These are phyloP conservation scores for Gymnobelideus leadbeateri DNA, from an alignment of 2,113 vertebrate genomes.

Conservation along the genomic window DNA sequence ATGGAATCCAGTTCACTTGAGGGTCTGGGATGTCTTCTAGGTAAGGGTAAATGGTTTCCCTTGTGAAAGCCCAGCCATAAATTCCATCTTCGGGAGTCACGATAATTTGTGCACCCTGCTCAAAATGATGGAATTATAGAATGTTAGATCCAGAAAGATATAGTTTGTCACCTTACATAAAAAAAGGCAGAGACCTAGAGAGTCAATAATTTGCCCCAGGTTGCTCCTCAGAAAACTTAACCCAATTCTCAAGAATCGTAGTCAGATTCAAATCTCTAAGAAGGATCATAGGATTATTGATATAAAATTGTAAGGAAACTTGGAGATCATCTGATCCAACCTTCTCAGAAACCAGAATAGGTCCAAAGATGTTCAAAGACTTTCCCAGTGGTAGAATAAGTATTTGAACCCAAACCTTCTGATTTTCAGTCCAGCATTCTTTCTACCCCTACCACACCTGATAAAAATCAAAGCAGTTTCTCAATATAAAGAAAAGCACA, in stretches of 20 bases:
- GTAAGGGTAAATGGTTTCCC: conserved; percentile 76
- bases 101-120: conserved; percentile 72
- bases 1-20: conserved; percentile 73
- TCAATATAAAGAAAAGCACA: not conserved
- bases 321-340: not conserved
- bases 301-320: not conserved
- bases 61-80: conserved; percentile 77
- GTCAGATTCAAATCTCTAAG: not conserved
- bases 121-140: not conserved
- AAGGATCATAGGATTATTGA: not conserved
- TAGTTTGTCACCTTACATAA: not conserved
- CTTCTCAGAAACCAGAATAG: not conserved
- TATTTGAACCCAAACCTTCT: not conserved
- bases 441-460: not conserved
- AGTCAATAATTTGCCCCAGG: not conserved
- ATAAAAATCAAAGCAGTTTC: not conserved
- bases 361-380: not conserved
- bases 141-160: not conserved
- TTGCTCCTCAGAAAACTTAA: not conserved
- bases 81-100: conserved; percentile 81
- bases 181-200: not conserved
- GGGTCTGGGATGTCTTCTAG: conserved; percentile 79
- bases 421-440: not conserved
- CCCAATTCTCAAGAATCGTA: not conserved
- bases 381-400: not conserved